phyloP scores from a whole-genome alignment of 2,113 vertebrate genomes.

The Coregonus clupeaformis region DNA sequence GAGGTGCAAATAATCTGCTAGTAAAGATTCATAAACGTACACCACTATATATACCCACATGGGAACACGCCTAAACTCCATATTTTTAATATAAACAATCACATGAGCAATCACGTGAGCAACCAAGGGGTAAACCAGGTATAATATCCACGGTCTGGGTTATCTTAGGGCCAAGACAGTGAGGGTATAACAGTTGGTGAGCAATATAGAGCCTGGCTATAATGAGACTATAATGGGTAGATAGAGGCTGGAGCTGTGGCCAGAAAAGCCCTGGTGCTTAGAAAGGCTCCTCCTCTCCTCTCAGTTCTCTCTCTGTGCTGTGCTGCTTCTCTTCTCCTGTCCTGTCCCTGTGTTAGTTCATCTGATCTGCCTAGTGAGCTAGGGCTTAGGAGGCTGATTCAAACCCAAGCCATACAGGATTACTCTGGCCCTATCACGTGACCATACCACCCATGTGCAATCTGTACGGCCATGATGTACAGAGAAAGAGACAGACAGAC shows the following conservation, averaged over 20 bases:
- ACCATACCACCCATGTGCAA: conserved; percentile 19
- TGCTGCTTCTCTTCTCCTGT: neutral
- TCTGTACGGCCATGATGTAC: neutral
- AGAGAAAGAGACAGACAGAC: no score
- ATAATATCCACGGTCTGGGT: no score
- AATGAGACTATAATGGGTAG: neutral
- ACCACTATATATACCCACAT: no score
- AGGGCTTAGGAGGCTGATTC: conserved; percentile 65
- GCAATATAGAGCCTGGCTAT: neutral
- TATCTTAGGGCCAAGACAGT: conserved; percentile 30
- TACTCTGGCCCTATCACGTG: conserved; percentile 59
- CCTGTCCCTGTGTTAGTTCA: conserved; percentile 58
- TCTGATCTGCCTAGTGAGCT: conserved; percentile 49
- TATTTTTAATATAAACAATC: no score
- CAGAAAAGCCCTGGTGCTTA: conserved; percentile 55
- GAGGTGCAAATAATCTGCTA: no score
- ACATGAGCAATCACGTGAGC: no score
- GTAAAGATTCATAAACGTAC: no score
- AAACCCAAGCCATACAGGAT: conserved; percentile 65
- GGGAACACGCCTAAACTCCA: no score
- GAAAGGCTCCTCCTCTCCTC: conserved; percentile 45
- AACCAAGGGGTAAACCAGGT: no score
- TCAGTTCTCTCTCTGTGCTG: no score
- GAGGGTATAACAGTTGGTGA: conserved; percentile 48
- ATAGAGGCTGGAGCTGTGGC: conserved; percentile 26